Percentiles rank a stretch among this genome's conserved stretches.
phyloP scores from a whole-genome alignment of 2,797 vertebrate species.

The Epinephelus awoara region DNA sequence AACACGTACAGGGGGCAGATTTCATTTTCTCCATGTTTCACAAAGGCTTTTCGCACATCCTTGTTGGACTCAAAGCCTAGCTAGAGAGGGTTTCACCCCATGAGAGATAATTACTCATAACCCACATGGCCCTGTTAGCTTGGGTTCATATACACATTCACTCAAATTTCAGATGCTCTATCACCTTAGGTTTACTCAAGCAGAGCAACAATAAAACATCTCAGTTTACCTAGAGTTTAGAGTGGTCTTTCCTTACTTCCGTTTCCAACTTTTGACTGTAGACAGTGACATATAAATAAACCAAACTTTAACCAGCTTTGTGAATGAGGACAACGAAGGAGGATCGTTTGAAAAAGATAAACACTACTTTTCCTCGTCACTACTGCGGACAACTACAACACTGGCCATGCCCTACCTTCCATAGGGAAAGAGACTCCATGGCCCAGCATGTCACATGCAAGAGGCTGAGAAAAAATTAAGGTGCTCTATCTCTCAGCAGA shows the following conservation, averaged over 20 bases:
- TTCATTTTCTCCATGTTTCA: slow-evolving; percentile 69
- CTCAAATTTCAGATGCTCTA: slow-evolving; percentile 35
- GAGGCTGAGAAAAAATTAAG: slow-evolving; percentile 50
- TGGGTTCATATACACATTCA: slow-evolving; percentile 46
- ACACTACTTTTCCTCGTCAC: slow-evolving; percentile 41
- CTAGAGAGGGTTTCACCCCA: slow-evolving; percentile 54
- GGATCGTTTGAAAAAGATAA: neutral
- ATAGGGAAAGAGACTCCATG: neutral
- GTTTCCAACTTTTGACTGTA: slow-evolving; percentile 19
- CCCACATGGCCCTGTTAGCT: slow-evolving; percentile 52
- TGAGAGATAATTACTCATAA: slow-evolving; percentile 76
- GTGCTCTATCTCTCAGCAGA: slow-evolving; percentile 62
- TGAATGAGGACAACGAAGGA: slow-evolving; percentile 6
- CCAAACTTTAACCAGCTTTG: slow-evolving; percentile 5
- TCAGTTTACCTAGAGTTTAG: slow-evolving; percentile 14
- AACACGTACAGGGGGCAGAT: slow-evolving; percentile 64
- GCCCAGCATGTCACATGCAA: slow-evolving; percentile 9
- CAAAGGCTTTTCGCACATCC: slow-evolving; percentile 55
- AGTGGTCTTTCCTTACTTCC: neutral
- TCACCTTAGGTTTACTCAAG: slow-evolving; percentile 28
- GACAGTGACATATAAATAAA: neutral
- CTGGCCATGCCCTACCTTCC: slow-evolving; percentile 7
- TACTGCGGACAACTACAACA: slow-evolving; percentile 30
- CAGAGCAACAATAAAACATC: slow-evolving; percentile 16
- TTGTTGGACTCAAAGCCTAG: slow-evolving; percentile 48